Percentiles rank a stretch among this genome's conserved stretches.
Conservation (phyloP, 2,113 vertebrate species). For the Callipepla squamata region DNA sequence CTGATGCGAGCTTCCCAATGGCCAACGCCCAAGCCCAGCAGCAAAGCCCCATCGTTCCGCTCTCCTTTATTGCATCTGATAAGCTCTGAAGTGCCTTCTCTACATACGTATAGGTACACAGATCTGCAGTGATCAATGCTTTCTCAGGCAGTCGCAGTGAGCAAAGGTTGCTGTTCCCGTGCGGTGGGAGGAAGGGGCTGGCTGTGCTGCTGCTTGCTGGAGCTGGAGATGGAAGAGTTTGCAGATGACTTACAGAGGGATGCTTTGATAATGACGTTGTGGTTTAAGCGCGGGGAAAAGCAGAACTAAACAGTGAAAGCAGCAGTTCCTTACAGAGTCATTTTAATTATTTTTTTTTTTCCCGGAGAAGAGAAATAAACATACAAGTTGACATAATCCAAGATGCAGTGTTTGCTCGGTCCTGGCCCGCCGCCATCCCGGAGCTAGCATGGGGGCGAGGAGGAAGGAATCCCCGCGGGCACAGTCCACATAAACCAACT, state of each 20-base stretch:
- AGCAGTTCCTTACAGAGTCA: conserved; percentile 36
- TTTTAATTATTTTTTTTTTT: neutral
- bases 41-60: neutral
- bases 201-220: neutral
- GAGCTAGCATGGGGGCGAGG: neutral
- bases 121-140: neutral
- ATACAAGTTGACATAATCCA: conserved; percentile 57
- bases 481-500: conserved; percentile 29
- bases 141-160: neutral
- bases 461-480: conserved; percentile 52
- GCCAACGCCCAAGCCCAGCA: neutral
- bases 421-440: conserved; percentile 50
- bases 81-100: neutral
- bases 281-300: conserved; percentile 59
- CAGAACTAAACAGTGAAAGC: conserved; percentile 61
- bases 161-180: neutral
- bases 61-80: neutral
- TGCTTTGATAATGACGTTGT: conserved; percentile 51
- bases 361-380: conserved; percentile 69
- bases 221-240: neutral
- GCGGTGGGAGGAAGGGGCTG: neutral
- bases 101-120: neutral
- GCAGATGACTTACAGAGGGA: neutral
- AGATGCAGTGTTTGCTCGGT: neutral
- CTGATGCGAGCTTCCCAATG: neutral